Conservation (phyloP, 2,888 invertebrate genomes). For the Cheilosia soror region DNA sequence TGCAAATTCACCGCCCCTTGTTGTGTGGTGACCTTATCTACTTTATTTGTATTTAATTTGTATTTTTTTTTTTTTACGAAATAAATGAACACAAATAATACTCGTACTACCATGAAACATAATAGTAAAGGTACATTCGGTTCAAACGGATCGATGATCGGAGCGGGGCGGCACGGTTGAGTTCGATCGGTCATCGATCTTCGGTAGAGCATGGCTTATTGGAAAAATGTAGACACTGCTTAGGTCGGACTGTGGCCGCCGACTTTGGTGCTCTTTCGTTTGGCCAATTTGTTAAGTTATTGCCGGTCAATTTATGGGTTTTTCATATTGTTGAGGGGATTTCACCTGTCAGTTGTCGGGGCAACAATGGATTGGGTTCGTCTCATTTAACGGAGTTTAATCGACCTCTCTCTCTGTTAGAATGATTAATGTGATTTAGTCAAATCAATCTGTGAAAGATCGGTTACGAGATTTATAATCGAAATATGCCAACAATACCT, state of each 20-base stretch:
- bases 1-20: conserved; percentile 59
- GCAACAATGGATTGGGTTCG: conserved; percentile 21
- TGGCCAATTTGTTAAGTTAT: conserved; percentile 56
- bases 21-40: conserved; percentile 69
- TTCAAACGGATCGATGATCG: conserved; percentile 51
- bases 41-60: conserved; percentile 13
- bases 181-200: conserved; percentile 73
- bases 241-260: conserved; percentile 4
- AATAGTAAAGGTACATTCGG: conserved; percentile 41
- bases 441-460: conserved; percentile 41
- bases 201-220: conserved; percentile 40
- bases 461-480: conserved; percentile 33
- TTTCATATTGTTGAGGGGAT: conserved; percentile 13
- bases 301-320: conserved; percentile 50
- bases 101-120: conserved; percentile 27
- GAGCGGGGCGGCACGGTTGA: not conserved
- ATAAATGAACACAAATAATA: conserved; percentile 43
- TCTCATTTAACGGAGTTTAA: conserved; percentile 47
- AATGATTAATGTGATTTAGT: conserved; percentile 33
- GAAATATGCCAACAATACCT: conserved; percentile 26
- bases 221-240: conserved; percentile 32
- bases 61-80: conserved; percentile 33
- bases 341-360: conserved; percentile 36
- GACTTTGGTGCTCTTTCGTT: conserved; percentile 37
- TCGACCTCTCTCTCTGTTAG: conserved; percentile 3